Conservation (phyloP, 1,140 invertebrate species). For the Goniozus legneri region DNA sequence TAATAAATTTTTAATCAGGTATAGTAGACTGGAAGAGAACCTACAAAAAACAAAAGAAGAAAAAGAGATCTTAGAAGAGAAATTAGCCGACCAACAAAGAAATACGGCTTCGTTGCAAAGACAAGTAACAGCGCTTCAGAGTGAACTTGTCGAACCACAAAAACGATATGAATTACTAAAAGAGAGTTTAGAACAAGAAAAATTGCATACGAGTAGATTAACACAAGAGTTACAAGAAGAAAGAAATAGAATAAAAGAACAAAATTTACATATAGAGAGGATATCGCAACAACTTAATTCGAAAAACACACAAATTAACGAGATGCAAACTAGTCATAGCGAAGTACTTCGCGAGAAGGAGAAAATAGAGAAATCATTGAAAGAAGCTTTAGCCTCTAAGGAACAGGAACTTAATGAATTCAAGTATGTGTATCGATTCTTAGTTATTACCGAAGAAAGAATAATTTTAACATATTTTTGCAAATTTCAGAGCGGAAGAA, state of each 20-base stretch:
- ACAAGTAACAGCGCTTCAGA: constrained; percentile 27
- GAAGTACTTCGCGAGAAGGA: constrained; percentile 32
- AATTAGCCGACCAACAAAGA: constrained; percentile 31
- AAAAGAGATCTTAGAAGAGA: constrained; percentile 35
- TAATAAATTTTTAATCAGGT: too few species aligned
- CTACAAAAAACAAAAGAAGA: constrained; percentile 35
- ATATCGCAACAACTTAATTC: constrained; percentile 30
- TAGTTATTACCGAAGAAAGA: background rate
- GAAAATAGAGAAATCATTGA: constrained; percentile 31
- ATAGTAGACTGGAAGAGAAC: constrained; percentile 32
- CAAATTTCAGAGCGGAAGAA: constrained; percentile 35
- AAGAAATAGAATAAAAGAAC: constrained; percentile 29
- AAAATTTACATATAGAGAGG: constrained; percentile 33
- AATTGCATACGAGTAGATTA: constrained; percentile 25
- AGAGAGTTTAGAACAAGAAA: constrained; percentile 39
- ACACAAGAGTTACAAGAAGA: constrained; percentile 36
- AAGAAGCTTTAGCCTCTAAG: constrained; percentile 31
- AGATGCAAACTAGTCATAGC: constrained; percentile 31
- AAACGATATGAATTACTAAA: constrained; percentile 37
- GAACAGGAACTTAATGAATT: constrained; percentile 37
- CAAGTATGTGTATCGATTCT: constrained; percentile 29
- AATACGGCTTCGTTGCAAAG: constrained; percentile 32
- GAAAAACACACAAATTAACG: constrained; percentile 37
- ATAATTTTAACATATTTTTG: constrained; percentile 4
- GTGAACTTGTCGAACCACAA: constrained; percentile 43